A percentile compares a stretch with the other conserved stretches of the same genome.
phyloP scores from a whole-genome alignment of 1,140 invertebrate genomes.

The Anastatus disparis region DNA sequence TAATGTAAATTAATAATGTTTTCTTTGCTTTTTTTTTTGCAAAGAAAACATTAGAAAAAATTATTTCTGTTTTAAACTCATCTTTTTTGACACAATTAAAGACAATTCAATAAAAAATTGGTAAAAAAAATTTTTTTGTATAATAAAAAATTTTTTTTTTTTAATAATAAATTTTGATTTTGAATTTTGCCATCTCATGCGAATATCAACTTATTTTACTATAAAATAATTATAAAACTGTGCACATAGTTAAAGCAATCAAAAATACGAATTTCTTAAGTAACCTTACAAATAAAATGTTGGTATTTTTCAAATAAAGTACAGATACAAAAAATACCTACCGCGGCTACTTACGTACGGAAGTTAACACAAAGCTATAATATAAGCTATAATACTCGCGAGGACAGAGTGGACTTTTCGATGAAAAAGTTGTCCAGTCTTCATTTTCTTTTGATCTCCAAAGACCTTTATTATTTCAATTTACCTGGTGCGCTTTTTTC shows the following conservation, averaged over 20 bases:
- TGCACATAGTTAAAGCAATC: not conserved
- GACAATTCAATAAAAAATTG: too few relatives aligned
- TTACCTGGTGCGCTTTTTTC: constrained; percentile 76
- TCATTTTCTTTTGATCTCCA: constrained; percentile 65
- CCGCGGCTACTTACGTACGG: constrained; percentile 73
- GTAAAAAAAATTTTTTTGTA: too few relatives aligned
- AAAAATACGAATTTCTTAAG: constrained; percentile 29
- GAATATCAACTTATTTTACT: not conserved
- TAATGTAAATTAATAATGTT: too few relatives aligned
- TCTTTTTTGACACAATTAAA: too few relatives aligned
- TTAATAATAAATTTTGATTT: not conserved
- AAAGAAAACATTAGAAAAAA: too few relatives aligned
- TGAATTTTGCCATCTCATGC: not conserved
- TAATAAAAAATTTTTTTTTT: too few relatives aligned
- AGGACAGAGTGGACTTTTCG: constrained; percentile 62
- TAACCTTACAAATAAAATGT: constrained; percentile 55
- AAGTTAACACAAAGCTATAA: constrained; percentile 68
- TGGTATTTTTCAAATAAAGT: constrained; percentile 58
- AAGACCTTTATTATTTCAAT: constrained; percentile 64
- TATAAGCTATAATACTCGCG: constrained; percentile 61
- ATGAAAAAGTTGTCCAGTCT: constrained; percentile 65
- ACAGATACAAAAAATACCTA: constrained; percentile 73
- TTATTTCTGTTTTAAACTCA: too few relatives aligned
- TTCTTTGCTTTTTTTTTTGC: too few relatives aligned
- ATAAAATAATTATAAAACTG: not conserved